A percentile compares a stretch with the other conserved stretches of the same genome.
Conservation (phyloP, 2,888 invertebrate species). For the Neoscelio sp. region DNA sequence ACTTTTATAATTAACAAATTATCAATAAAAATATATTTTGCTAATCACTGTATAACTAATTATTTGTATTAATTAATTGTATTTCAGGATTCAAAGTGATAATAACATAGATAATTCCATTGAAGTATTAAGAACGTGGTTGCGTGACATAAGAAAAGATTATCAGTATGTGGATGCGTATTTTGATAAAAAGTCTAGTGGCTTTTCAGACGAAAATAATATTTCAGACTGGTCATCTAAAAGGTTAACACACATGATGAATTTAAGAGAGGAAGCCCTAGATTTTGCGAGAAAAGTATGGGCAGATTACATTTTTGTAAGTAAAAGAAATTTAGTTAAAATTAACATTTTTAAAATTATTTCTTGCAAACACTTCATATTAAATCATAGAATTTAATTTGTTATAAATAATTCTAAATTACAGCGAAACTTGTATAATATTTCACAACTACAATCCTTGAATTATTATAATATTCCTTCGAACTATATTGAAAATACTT, state of each 20-base stretch:
- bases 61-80: conserved; percentile 19
- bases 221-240: conserved; percentile 90
- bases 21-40: too few species aligned
- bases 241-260: conserved; percentile 91
- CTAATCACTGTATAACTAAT: conserved; percentile 4
- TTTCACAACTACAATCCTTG: too few species aligned
- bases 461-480: too few species aligned
- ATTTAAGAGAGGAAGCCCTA: conserved; percentile 90
- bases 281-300: conserved; percentile 89
- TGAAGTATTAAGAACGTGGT: conserved; percentile 90
- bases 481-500: too few species aligned
- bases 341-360: neutral
- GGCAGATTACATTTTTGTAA: conserved; percentile 96
- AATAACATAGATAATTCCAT: conserved; percentile 92
- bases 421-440: too few species aligned
- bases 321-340: conserved; percentile 76
- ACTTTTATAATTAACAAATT: neutral
- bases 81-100: conserved; percentile 92
- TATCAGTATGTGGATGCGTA: conserved; percentile 89
- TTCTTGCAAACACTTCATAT: conserved; percentile 7
- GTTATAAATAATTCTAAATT: too few species aligned
- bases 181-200: conserved; percentile 83
- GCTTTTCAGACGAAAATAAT: conserved; percentile 85
- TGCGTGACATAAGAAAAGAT: conserved; percentile 84
- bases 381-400: too few species aligned